Evolutionary conservation across 2,888 invertebrate genomes (phyloP), one percentile per base, ranked within the genome.

Genomic region (Microdon myrmicae): DNA sequence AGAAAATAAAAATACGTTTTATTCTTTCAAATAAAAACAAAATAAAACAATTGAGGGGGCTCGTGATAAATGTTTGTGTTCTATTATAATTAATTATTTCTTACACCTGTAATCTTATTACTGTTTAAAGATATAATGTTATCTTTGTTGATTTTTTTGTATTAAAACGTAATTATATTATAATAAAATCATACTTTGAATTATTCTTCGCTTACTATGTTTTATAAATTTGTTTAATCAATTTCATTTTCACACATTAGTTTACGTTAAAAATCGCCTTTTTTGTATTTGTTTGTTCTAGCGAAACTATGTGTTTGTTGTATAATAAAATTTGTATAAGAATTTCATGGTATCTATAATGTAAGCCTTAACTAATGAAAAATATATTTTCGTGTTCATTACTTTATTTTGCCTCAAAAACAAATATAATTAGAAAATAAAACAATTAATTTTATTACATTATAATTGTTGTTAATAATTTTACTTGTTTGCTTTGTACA

Each of bases 321-420:
- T 58, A 53, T 66, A 53, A 53, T 59, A 66, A 53, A 22, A 53
- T 59, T 45, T 66, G 58, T 58, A 58, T 64, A 58, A 64, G 58
- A 45, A 64, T 49, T 64, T 55, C n/a, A n/a, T n/a, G n/a, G n/a
- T n/a, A n/a, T n/a, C 45, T 39, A 34, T 53, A 39, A 43, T 55
- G 43, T 59, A 66, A 54, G 59, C 66, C 59, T 66, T 51, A 66
- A 66, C 66, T 66, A 66, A 66, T 48, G 48, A 59, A 66, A 54
- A 66, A 59, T 59, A 58, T 58, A 58, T 34, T 31, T 41, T 64
- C 43, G 51, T 56, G 35, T 45, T 35, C 49, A 47, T 58, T 66
- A 32, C 58, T 58, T 64, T 64, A 51, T 32, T 58, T 64, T 64
- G 44, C 53, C 51, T 41, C 51, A 47, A 58, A 64, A 53, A 51